These are phyloP conservation scores for Drosophila kohkoa DNA, from an alignment of 1,140 invertebrate species.

Conservation along the genomic window DNA sequence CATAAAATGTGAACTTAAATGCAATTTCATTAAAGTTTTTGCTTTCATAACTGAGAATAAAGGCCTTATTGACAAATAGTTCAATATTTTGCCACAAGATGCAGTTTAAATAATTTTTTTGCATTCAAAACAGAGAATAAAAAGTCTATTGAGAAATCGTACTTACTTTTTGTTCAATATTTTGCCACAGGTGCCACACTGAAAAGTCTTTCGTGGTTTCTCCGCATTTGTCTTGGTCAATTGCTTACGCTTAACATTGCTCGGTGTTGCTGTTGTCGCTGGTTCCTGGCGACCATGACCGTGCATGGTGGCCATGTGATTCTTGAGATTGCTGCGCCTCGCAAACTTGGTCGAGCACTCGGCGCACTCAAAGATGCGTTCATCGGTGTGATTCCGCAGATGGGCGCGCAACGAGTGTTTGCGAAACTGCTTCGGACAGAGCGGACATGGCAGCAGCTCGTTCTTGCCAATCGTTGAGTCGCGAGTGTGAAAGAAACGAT, in stretches of 20 bases:
- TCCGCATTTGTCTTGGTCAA: not conserved
- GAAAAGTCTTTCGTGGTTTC: slow-evolving; percentile 62
- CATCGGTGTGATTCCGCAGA: slow-evolving; percentile 90
- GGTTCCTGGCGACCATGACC: not conserved
- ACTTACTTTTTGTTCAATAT: slow-evolving; percentile 89
- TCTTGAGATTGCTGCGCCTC: slow-evolving; percentile 87
- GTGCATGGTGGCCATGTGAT: slow-evolving; percentile 86
- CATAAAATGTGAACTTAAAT: too few relatives aligned
- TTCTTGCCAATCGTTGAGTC: slow-evolving; percentile 78
- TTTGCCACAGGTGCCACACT: slow-evolving; percentile 88
- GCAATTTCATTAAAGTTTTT: too few relatives aligned
- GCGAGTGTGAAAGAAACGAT: slow-evolving; percentile 74
- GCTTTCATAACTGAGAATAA: too few relatives aligned
- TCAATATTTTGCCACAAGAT: too few relatives aligned
- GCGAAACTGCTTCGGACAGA: slow-evolving; percentile 89
- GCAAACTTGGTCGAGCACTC: slow-evolving; percentile 88
- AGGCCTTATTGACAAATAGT: too few relatives aligned
- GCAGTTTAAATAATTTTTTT: too few relatives aligned
- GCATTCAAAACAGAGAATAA: too few relatives aligned
- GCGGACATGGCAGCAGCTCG: slow-evolving; percentile 87
- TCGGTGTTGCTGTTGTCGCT: not conserved
- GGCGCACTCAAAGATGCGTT: slow-evolving; percentile 90
- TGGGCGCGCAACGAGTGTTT: slow-evolving; percentile 90
- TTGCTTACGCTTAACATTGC: not conserved
- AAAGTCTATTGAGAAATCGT: not conserved